These are phyloP conservation scores for Castor canadensis DNA, from an alignment of 2,113 vertebrate genomes.

Conservation along the genomic window DNA sequence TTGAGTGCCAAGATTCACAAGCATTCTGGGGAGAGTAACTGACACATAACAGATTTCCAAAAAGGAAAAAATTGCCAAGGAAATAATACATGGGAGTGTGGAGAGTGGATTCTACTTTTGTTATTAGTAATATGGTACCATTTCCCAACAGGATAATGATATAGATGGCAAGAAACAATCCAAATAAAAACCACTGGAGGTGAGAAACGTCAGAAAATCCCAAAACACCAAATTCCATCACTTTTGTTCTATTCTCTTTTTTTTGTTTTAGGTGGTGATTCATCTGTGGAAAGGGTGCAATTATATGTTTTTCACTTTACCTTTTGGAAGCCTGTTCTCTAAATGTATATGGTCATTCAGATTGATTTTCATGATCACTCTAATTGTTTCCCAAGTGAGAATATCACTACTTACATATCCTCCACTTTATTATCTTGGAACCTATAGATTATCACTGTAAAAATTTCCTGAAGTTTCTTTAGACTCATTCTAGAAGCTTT, in stretches of 20 bases:
- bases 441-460: neutral
- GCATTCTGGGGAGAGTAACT: slow-evolving; percentile 51
- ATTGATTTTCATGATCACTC: neutral
- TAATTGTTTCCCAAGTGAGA: neutral
- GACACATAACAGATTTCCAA: slow-evolving; percentile 66
- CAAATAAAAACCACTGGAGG: slow-evolving; percentile 45
- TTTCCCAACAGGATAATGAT: slow-evolving; percentile 26
- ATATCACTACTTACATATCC: neutral
- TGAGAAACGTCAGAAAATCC: slow-evolving; percentile 45
- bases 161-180: neutral
- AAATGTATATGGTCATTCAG: neutral
- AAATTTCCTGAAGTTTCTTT: neutral
- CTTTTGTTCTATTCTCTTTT: neutral
- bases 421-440: neutral
- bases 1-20: neutral
- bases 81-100: slow-evolving; percentile 66
- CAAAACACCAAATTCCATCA: slow-evolving; percentile 59
- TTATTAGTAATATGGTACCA: slow-evolving; percentile 14
- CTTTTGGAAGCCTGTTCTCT: neutral
- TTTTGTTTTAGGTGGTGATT: neutral
- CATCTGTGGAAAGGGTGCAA: neutral
- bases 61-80: slow-evolving; percentile 58
- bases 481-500: too few relatives aligned
- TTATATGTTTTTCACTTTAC: neutral
- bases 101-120: neutral